These are phyloP conservation scores for Ecdyonurus torrentis DNA, from an alignment of 2,888 invertebrate genomes.

Conservation along the genomic window DNA sequence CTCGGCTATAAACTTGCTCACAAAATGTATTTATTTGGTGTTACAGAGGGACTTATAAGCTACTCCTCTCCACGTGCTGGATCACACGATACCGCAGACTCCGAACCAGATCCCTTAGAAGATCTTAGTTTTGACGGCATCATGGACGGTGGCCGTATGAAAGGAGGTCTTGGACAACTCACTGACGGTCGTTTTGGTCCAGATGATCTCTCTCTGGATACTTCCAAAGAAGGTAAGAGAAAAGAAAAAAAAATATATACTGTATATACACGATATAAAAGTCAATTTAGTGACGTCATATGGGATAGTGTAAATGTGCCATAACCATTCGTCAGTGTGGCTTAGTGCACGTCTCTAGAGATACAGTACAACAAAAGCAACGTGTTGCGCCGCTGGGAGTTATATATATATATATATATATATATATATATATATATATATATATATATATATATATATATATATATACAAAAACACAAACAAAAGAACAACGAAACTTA, in stretches of 20 bases:
- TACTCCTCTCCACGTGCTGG: constrained; percentile 48
- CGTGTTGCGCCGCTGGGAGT: background rate
- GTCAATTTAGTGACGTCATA: background rate
- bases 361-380: background rate
- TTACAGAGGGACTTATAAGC: constrained; percentile 45
- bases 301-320: background rate
- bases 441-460: too few species aligned
- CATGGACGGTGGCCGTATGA: constrained; percentile 33
- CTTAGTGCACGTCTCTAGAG: background rate
- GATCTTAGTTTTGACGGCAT: constrained; percentile 69
- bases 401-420: too few species aligned
- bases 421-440: too few species aligned
- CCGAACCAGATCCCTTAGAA: constrained; percentile 35
- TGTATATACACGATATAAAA: too few species aligned
- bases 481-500: too few species aligned
- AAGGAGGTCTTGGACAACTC: constrained; percentile 65
- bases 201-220: constrained; percentile 43
- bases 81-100: background rate
- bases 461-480: too few species aligned
- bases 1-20: too few species aligned
- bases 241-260: too few species aligned
- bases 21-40: too few species aligned
- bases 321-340: background rate
- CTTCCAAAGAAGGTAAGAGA: constrained; percentile 15
- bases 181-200: constrained; percentile 56